Percentiles rank a stretch among this genome's conserved stretches.
Evolutionary conservation across 2,888 invertebrate genomes (phyloP).

Genomic region (Neocrepidodera transversa): DNA sequence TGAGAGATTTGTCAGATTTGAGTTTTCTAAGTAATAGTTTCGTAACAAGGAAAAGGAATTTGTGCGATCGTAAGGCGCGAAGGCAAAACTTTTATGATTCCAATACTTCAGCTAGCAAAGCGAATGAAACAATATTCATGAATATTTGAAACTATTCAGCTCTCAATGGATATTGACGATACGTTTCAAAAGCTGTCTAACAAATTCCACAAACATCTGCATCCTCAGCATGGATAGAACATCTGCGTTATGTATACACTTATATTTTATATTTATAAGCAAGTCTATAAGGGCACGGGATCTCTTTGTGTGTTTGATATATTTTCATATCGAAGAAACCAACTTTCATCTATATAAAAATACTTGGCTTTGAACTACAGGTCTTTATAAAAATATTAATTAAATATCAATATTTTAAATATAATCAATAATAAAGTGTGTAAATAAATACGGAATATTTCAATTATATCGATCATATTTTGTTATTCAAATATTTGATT

Average conservation of each 20-base stretch:
- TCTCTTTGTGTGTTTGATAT: slow-evolving; percentile 19
- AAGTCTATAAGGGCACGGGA: slow-evolving; percentile 16
- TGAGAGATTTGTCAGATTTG: slow-evolving; percentile 5
- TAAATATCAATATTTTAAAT: too few relatives aligned
- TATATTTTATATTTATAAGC: slow-evolving; percentile 28
- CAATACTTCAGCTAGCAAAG: slow-evolving; percentile 22
- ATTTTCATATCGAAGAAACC: too few relatives aligned
- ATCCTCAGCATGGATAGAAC: slow-evolving; percentile 15
- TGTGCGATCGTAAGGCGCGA: slow-evolving; percentile 7
- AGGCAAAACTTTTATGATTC: slow-evolving; percentile 19
- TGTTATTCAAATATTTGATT: too few relatives aligned
- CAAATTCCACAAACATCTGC: slow-evolving; percentile 25
- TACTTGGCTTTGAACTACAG: too few relatives aligned
- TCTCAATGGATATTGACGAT: slow-evolving; percentile 25
- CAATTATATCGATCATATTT: too few relatives aligned
- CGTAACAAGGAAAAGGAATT: slow-evolving; percentile 16
- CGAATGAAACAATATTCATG: slow-evolving; percentile 27
- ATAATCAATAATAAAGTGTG: too few relatives aligned
- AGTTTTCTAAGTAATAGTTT: slow-evolving; percentile 17
- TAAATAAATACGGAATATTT: too few relatives aligned
- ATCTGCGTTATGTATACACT: slow-evolving; percentile 25
- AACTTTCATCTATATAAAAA: too few relatives aligned
- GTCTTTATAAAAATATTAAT: too few relatives aligned
- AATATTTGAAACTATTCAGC: slow-evolving; percentile 26
- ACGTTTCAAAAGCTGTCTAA: slow-evolving; percentile 24